A percentile compares a stretch with the other conserved stretches of the same genome.
Conservation (phyloP, 2,797 vertebrate species). For the Enteromius viviparus region DNA sequence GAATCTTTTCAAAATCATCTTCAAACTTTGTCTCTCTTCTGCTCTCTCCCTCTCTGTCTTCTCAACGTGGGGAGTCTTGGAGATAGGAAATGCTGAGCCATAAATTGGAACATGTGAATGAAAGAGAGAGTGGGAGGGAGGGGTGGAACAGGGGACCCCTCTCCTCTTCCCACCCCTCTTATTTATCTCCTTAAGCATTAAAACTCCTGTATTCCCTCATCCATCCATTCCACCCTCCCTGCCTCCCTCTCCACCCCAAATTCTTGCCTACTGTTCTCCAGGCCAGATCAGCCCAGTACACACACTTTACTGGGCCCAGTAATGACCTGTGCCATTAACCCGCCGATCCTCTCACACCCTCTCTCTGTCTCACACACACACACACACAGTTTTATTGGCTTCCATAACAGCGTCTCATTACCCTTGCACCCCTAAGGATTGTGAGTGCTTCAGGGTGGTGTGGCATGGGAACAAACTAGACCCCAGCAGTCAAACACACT, state of each 20-base stretch:
- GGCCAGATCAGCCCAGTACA: constrained; percentile 59
- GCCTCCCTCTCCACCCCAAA: constrained; percentile 53
- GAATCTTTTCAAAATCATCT: neutral
- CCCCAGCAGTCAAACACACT: constrained; percentile 33
- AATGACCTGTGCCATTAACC: constrained; percentile 73
- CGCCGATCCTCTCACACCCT: constrained; percentile 66
- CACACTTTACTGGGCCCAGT: constrained; percentile 68
- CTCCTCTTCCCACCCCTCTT: constrained; percentile 71
- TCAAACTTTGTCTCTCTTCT: constrained; percentile 43
- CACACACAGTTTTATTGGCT: constrained; percentile 68
- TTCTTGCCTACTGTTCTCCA: constrained; percentile 64
- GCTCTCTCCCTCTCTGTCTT: constrained; percentile 58
- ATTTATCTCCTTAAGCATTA: constrained; percentile 73
- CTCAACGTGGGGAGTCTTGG: constrained; percentile 83
- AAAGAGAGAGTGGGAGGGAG: constrained; percentile 58
- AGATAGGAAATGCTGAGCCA: constrained; percentile 80
- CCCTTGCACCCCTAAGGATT: constrained; percentile 52
- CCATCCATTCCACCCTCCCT: constrained; percentile 1
- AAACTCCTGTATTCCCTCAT: constrained; percentile 66
- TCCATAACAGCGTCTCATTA: constrained; percentile 72
- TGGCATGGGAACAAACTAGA: constrained; percentile 50
- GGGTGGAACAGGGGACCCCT: constrained; percentile 75
- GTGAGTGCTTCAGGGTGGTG: constrained; percentile 48
- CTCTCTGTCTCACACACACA: constrained; percentile 49
- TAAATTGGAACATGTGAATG: constrained; percentile 81